Conservation (phyloP, 1,140 invertebrate genomes). For the Heliconius congener region DNA sequence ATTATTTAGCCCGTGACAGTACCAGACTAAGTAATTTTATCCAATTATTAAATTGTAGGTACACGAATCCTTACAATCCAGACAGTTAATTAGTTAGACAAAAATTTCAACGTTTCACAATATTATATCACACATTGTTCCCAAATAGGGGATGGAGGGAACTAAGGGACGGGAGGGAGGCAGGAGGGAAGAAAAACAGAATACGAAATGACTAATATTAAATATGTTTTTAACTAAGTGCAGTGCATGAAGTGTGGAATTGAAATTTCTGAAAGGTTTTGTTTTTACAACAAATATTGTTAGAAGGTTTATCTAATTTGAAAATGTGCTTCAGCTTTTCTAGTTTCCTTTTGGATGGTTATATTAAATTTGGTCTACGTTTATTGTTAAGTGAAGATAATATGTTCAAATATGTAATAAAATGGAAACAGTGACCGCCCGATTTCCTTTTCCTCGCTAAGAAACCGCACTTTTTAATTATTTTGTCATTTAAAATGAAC, state of each 20-base stretch:
- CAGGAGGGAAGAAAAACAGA: neutral
- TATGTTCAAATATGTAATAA: neutral
- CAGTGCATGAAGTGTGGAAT: conserved; percentile 11
- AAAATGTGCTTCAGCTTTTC: conserved; percentile 1
- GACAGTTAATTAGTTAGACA: conserved; percentile 12
- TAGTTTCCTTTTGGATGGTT: neutral
- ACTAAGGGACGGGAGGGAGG: neutral
- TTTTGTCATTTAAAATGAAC: too few relatives aligned
- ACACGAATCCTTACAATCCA: neutral
- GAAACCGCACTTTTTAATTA: too few relatives aligned
- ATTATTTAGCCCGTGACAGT: neutral
- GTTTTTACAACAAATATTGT: conserved; percentile 13
- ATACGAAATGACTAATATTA: conserved; percentile 11
- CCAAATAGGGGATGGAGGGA: neutral
- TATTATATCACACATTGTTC: conserved; percentile 1
- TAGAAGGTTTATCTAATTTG: conserved; percentile 10
- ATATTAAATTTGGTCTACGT: neutral
- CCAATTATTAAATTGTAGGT: conserved; percentile 1
- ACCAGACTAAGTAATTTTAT: conserved; percentile 5
- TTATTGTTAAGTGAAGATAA: neutral
- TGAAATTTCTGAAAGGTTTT: conserved; percentile 5
- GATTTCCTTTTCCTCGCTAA: too few relatives aligned
- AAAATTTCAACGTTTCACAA: conserved; percentile 5
- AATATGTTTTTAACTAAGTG: conserved; percentile 15
- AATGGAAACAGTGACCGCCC: too few relatives aligned